A percentile compares a stretch with the other conserved stretches of the same genome.
Conservation (phyloP, 2,888 invertebrate genomes). For the Leptinotarsa tumamoca region DNA sequence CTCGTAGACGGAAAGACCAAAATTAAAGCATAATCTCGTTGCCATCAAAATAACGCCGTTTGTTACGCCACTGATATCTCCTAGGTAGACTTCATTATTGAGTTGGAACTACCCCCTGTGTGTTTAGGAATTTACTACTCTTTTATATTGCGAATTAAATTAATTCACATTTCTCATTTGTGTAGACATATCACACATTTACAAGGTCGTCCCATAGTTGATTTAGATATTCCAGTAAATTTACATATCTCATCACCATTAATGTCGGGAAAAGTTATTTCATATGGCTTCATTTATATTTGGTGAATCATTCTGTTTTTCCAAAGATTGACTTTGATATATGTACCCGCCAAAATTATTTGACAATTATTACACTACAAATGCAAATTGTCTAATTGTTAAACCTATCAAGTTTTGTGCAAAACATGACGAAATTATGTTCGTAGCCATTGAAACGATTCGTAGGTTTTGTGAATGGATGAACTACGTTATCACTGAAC, state of each 20-base stretch:
- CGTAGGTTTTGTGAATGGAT: too few relatives aligned
- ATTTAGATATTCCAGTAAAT: slow-evolving; percentile 48
- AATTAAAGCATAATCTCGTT: neutral
- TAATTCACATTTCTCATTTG: slow-evolving; percentile 53
- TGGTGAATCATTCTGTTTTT: slow-evolving; percentile 18
- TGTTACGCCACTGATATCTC: slow-evolving; percentile 30
- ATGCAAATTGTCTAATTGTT: too few relatives aligned
- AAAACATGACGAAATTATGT: too few relatives aligned
- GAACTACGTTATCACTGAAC: too few relatives aligned
- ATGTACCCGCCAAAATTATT: too few relatives aligned
- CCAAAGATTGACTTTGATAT: neutral
- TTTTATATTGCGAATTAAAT: slow-evolving; percentile 54
- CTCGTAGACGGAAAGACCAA: neutral
- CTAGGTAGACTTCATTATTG: slow-evolving; percentile 41
- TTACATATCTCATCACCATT: slow-evolving; percentile 57
- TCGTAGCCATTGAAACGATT: too few relatives aligned
- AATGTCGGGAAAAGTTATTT: slow-evolving; percentile 47
- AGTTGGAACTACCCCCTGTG: slow-evolving; percentile 46
- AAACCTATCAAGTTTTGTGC: too few relatives aligned
- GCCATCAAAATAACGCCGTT: neutral
- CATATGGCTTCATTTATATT: slow-evolving; percentile 44
- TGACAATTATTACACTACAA: too few relatives aligned
- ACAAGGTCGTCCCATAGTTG: slow-evolving; percentile 46
- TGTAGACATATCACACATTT: slow-evolving; percentile 51
- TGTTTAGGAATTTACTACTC: slow-evolving; percentile 50